Conservation (phyloP, 2,888 invertebrate genomes). For the Drosophila peninsularis region DNA sequence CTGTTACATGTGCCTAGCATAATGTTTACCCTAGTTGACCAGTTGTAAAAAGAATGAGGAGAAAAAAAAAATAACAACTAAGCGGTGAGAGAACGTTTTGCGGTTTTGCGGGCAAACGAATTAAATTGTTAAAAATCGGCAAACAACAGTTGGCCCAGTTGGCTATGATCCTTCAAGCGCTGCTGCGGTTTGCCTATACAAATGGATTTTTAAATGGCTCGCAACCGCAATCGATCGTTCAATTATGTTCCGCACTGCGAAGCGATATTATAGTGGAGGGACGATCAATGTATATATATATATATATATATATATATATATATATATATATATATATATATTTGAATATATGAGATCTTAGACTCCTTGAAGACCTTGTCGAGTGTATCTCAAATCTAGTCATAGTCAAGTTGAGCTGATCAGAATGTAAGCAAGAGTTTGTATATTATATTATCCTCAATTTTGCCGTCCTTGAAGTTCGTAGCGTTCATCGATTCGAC, state of each 20-base stretch:
- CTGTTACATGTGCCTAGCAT: not conserved
- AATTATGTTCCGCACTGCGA: slow-evolving; percentile 46
- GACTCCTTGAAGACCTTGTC: not conserved
- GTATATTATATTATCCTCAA: not conserved
- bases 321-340: not conserved
- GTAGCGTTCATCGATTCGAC: not conserved
- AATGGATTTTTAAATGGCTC: slow-evolving; percentile 72
- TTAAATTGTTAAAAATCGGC: slow-evolving; percentile 18
- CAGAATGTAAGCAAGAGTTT: not conserved
- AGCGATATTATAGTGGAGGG: slow-evolving; percentile 10
- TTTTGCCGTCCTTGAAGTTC: not conserved
- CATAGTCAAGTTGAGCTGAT: too few species aligned
- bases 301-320: not conserved
- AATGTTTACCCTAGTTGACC: not conserved
- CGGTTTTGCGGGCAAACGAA: slow-evolving; percentile 34
- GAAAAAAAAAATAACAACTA: slow-evolving; percentile 2
- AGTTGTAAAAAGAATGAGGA: slow-evolving; percentile 1
- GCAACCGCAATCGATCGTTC: slow-evolving; percentile 46
- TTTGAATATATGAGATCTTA: too few species aligned
- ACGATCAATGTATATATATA: not conserved
- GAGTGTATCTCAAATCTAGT: not conserved
- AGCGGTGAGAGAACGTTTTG: slow-evolving; percentile 52
- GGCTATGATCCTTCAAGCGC: slow-evolving; percentile 27
- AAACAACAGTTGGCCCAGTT: slow-evolving; percentile 51
- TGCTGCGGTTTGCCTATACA: slow-evolving; percentile 44